A percentile compares a stretch with the other conserved stretches of the same genome.
Conservation (phyloP, 2,113 vertebrate species). For the Chiloscyllium plagiosum region DNA sequence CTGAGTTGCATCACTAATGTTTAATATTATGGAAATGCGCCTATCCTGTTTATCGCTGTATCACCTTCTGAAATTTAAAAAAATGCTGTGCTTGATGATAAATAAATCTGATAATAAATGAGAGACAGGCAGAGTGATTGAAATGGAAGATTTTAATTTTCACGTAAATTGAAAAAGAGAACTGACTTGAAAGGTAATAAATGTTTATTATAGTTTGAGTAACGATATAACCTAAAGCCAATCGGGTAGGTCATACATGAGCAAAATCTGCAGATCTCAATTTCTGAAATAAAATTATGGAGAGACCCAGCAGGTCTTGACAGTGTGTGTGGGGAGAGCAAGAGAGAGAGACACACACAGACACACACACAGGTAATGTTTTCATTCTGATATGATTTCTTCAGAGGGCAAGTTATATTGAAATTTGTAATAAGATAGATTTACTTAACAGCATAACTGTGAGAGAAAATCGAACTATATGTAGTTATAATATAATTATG, state of each 20-base stretch:
- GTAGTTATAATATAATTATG: neutral
- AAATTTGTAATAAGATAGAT: neutral
- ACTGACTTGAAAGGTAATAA: neutral
- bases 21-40: neutral
- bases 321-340: no score
- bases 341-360: no score
- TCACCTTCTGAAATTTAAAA: neutral
- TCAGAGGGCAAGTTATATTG: neutral
- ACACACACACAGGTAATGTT: no score
- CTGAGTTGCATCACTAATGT: neutral
- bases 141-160: neutral
- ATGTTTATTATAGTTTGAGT: neutral
- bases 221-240: neutral
- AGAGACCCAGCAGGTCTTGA: no score
- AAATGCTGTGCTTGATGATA: neutral
- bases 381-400: no score
- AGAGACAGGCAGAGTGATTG: neutral
- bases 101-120: neutral
- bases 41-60: neutral
- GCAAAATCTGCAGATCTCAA: no score
- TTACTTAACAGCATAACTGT: neutral
- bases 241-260: no score
- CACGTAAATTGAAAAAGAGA: neutral
- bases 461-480: neutral
- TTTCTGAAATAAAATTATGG: no score